Evolutionary conservation across 2,113 vertebrate species (phyloP), one percentile per base, ranked within the genome.

Genomic region (Malurus alboscapulatus): DNA sequence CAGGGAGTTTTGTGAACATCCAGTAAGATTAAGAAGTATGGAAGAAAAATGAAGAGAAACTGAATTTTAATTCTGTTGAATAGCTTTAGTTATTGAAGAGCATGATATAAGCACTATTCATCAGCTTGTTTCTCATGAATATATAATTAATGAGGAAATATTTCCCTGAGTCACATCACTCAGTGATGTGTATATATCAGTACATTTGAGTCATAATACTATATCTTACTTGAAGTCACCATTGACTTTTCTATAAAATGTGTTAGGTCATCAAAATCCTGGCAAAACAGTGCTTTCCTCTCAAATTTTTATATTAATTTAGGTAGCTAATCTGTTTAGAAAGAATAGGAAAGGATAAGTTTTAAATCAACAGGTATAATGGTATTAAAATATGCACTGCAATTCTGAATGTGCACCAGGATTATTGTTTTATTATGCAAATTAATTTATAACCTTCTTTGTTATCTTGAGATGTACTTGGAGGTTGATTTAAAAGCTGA

Each of bases 401-500:
- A 76, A 27, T 82, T 95, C 62, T 94, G 72, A 91, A 91, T 92
- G 65, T 71, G 36, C 32, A 67, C 34, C 26, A 65, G 86, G 92
- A 95, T 94, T 92, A 94, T 94, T 78, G 78, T 94, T 95, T 85
- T 96, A 89, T 93, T 91, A 97, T 94, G 94, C 26, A 95, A 95
- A 96, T 95, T 94, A 92, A 77, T 91, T 95, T 92, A 66, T 82
- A 92, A 88, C 61, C 66, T 45, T 92, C 88, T 94, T 88, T 81
- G 92, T 93, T 95, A 75, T 84, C 66, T 84, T 87, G 54, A 96
- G 32, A 89, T 84, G n/a, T 91, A 75, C 55, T 90, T 67, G 62
- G 57, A 97, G 22, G 38, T 65, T 82, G 85, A 93, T 96, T 94
- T 95, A 95, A 95, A 94, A 91, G 47, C 68, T 92, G 93, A 88